Conservation (phyloP, 2,113 vertebrate genomes). For the Neodontobutis hainanensis region DNA sequence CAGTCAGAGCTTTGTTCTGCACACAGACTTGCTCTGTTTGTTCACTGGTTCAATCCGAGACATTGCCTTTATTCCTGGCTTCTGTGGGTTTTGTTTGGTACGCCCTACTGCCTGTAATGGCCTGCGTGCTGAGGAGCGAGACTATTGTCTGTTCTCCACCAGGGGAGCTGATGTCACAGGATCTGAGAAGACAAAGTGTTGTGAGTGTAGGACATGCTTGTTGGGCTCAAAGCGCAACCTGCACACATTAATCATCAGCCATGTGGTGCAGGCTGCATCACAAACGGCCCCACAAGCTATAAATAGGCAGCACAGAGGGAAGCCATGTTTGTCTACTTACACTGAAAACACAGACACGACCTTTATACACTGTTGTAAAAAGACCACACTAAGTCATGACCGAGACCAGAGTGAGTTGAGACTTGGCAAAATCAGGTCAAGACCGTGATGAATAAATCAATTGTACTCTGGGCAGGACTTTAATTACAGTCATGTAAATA, state of each 20-base stretch:
- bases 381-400: too few species aligned
- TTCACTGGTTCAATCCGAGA: conserved; percentile 3
- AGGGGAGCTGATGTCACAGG: conserved; percentile 7
- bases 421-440: too few species aligned
- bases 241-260: conserved; percentile 28
- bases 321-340: background rate
- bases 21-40: background rate
- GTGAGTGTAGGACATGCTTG: conserved; percentile 9
- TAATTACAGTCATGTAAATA: too few species aligned
- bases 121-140: background rate
- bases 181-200: conserved; percentile 14
- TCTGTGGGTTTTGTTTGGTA: conserved; percentile 15
- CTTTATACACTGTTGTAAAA: too few species aligned
- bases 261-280: background rate
- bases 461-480: too few species aligned
- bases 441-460: too few species aligned
- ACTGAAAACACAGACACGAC: background rate
- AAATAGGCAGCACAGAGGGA: background rate
- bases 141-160: background rate
- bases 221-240: conserved; percentile 17
- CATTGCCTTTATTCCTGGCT: conserved; percentile 1
- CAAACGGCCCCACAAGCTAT: background rate
- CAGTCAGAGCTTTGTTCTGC: conserved; percentile 4
- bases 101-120: background rate
- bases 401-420: too few species aligned